Evolutionary conservation across 2,888 invertebrate genomes (phyloP), one percentile per base, ranked within the genome.

Genomic region (Galeruca laticollis): DNA sequence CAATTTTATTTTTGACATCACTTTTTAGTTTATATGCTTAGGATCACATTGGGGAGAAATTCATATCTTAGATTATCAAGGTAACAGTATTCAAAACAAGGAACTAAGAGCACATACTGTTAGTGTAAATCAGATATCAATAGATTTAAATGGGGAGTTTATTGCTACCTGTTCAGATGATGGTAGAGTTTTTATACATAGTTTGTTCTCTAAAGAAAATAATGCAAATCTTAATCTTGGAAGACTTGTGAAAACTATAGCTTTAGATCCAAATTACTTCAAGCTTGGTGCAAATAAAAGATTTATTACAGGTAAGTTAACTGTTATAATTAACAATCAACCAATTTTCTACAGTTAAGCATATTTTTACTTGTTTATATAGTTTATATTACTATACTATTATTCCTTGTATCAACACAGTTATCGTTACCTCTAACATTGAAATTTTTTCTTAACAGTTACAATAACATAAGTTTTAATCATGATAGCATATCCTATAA

Each of bases 11-110:
- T n/a, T 26, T 26, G 6, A 11, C 54, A 11, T 33, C 59, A 37
- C 33, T 76, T 82, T 84, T 60, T 78, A 94, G 93, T 97, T 98
- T 86, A 89, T 98, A 62, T 96, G 96, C 79, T 87, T 98, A 73
- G 98, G 98, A 31, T 96, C 97, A 13, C 94, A 95, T 82, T 95
- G 94, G 92, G 98, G 98, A 2, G 90, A 91, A 73, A 92, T 98
- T 68, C 93, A 97, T 82, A 87, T 98, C 68, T 85, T 98, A 67
- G 98, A 98, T 84, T 97, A 97, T 85, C 93, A 95, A 82, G 98
- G 98, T 0, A 96, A 98, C 84, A 90, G 90, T 62, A 89, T 91
- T 33, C 87, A 89, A 75, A 90, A 90, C 62, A 92, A 92, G 79
- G 92, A 92, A 78, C 86, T 94, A 49, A 90, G 91, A 78, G 90